Conservation (phyloP, 2,888 invertebrate genomes). For the Pachymerium ferrugineum region DNA sequence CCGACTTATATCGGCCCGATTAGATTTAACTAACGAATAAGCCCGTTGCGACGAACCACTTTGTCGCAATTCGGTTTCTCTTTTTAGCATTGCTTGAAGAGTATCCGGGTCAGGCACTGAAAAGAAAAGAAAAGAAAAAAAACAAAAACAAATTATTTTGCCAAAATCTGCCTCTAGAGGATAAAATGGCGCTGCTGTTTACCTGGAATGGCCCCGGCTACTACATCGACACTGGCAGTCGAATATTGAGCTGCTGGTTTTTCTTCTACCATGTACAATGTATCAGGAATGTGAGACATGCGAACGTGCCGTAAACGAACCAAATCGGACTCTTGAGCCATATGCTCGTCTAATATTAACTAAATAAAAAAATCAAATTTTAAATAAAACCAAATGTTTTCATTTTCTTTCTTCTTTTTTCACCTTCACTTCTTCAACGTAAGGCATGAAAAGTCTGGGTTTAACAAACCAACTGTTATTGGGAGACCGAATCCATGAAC, state of each 20-base stretch:
- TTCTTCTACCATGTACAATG: slow-evolving; percentile 78
- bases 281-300: slow-evolving; percentile 70
- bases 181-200: too few relatives aligned
- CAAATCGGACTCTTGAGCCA: slow-evolving; percentile 69
- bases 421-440: slow-evolving; percentile 88
- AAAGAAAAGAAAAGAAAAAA: slow-evolving; percentile 35
- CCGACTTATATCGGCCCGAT: slow-evolving; percentile 68
- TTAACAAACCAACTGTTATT: slow-evolving; percentile 56
- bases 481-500: slow-evolving; percentile 46
- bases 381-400: slow-evolving; percentile 7
- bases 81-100: slow-evolving; percentile 71
- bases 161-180: background rate
- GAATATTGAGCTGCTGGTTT: slow-evolving; percentile 45
- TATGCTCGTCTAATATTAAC: slow-evolving; percentile 74
- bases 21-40: slow-evolving; percentile 65
- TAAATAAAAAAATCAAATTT: too few relatives aligned
- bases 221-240: slow-evolving; percentile 55
- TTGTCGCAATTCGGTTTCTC: slow-evolving; percentile 74
- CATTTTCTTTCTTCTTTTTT: background rate
- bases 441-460: slow-evolving; percentile 87
- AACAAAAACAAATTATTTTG: background rate
- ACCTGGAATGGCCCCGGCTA: slow-evolving; percentile 53
- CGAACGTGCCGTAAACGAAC: slow-evolving; percentile 64
- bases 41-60: slow-evolving; percentile 75
- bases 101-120: slow-evolving; percentile 69